A percentile compares a stretch with the other conserved stretches of the same genome.
Conservation (phyloP, 2,797 vertebrate genomes). For the Acrossocheilus fasciatus region DNA sequence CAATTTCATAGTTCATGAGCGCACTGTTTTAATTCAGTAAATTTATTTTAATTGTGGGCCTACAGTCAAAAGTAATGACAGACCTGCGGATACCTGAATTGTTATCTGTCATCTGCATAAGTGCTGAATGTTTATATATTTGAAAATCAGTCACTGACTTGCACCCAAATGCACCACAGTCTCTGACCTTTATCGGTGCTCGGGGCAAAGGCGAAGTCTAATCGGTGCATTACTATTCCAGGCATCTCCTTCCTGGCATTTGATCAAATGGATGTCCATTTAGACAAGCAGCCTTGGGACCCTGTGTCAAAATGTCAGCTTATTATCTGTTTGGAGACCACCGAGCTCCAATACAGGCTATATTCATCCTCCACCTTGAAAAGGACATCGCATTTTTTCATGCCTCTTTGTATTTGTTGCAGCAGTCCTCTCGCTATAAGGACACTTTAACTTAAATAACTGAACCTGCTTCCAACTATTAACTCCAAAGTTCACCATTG, state of each 20-base stretch:
- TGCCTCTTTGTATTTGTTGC: slow-evolving; percentile 18
- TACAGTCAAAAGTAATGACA: neutral
- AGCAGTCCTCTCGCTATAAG: neutral
- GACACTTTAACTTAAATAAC: slow-evolving; percentile 19
- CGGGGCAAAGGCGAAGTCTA: slow-evolving; percentile 76
- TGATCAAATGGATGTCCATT: slow-evolving; percentile 66
- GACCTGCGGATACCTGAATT: neutral
- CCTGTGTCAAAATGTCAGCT: slow-evolving; percentile 80
- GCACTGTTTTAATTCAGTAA: neutral
- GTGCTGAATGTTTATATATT: slow-evolving; percentile 40
- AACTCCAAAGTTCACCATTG: slow-evolving; percentile 16
- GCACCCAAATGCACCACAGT: slow-evolving; percentile 44
- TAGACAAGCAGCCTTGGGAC: slow-evolving; percentile 61
- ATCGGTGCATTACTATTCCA: slow-evolving; percentile 80
- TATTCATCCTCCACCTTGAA: slow-evolving; percentile 52
- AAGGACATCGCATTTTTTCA: slow-evolving; percentile 47
- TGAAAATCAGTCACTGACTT: slow-evolving; percentile 43
- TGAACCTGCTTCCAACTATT: slow-evolving; percentile 10
- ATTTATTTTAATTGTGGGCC: neutral
- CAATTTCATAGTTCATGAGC: neutral
- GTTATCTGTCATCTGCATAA: neutral
- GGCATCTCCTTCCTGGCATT: slow-evolving; percentile 80
- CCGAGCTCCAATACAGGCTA: slow-evolving; percentile 50
- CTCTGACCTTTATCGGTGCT: slow-evolving; percentile 71
- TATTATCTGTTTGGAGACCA: slow-evolving; percentile 69